phyloP scores from a whole-genome alignment of 1,140 invertebrate genomes.

The Zaprionus vittiger region DNA sequence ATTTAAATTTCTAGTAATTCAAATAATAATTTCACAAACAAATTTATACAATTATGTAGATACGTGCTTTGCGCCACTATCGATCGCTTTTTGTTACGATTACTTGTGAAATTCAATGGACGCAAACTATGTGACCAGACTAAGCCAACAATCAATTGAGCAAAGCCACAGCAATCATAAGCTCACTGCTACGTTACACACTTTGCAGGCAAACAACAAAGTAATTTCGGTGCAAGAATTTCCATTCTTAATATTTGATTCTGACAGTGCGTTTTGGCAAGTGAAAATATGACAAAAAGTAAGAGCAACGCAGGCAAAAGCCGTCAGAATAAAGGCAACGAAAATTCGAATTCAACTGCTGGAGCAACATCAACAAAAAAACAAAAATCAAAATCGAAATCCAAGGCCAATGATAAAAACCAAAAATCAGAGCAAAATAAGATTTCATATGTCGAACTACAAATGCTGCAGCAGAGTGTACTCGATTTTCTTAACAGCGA shows the following conservation, averaged over 20 bases:
- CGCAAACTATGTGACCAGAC: background rate
- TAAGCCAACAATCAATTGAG: background rate
- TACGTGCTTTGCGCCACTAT: background rate
- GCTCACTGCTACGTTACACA: conserved; percentile 7
- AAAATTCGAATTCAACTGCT: background rate
- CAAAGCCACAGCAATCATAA: background rate
- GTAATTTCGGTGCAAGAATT: conserved; percentile 3
- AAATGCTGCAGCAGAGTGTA: conserved; percentile 43
- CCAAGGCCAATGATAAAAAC: conserved; percentile 28
- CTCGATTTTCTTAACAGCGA: conserved; percentile 45
- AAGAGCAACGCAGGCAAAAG: background rate
- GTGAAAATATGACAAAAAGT: background rate
- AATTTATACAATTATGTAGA: background rate
- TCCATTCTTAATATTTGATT: background rate
- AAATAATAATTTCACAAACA: background rate
- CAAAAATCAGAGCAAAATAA: background rate
- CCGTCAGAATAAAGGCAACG: conserved; percentile 5
- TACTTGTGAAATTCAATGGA: background rate
- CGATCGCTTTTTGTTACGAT: conserved; percentile 5
- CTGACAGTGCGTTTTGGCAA: background rate
- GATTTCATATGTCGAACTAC: conserved; percentile 18
- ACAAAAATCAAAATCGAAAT: background rate
- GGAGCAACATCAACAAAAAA: background rate
- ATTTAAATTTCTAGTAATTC: too few relatives aligned
- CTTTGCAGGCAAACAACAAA: background rate